A percentile compares a stretch with the other conserved stretches of the same genome.
phyloP scores from a whole-genome alignment of 2,113 vertebrate genomes.

The Protobothrops flavoviridis region DNA sequence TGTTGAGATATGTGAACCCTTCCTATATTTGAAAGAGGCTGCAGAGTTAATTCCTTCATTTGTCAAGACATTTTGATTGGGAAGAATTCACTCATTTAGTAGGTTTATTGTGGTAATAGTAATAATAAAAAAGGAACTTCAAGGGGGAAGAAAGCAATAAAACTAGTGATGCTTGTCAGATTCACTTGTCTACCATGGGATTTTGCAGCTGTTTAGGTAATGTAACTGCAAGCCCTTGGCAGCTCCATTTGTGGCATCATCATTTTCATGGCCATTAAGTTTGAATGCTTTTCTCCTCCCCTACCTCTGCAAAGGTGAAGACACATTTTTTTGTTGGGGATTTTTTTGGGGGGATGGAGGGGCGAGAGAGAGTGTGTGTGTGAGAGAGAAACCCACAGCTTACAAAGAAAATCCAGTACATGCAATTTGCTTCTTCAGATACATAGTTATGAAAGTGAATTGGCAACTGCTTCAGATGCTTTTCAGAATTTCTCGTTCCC shows the following conservation, averaged over 20 bases:
- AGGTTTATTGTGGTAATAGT: constrained; percentile 24
- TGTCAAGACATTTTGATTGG: constrained; percentile 16
- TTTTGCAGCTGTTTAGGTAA: constrained; percentile 30
- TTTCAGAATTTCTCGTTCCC: constrained; percentile 52
- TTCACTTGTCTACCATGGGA: constrained; percentile 11
- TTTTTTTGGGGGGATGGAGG: neutral
- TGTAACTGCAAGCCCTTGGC: neutral
- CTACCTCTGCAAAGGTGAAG: constrained; percentile 37
- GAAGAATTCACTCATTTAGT: constrained; percentile 11
- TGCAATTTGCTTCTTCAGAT: constrained; percentile 34
- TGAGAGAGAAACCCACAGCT: constrained; percentile 5
- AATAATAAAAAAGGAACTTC: constrained; percentile 9
- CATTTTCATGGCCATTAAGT: constrained; percentile 52
- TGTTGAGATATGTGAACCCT: neutral
- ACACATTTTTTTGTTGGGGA: neutral
- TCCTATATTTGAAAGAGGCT: constrained; percentile 44
- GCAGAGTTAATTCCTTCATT: constrained; percentile 21
- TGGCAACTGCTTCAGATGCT: constrained; percentile 26
- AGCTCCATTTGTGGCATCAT: constrained; percentile 32
- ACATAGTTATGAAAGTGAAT: constrained; percentile 34
- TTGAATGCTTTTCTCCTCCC: constrained; percentile 34
- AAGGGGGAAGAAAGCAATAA: constrained; percentile 30
- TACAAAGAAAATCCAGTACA: constrained; percentile 12
- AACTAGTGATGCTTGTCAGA: constrained; percentile 13
- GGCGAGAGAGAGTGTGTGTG: no score